phyloP scores from a whole-genome alignment of 2,888 invertebrate genomes.

The Caenorhabditis drosophilae region DNA sequence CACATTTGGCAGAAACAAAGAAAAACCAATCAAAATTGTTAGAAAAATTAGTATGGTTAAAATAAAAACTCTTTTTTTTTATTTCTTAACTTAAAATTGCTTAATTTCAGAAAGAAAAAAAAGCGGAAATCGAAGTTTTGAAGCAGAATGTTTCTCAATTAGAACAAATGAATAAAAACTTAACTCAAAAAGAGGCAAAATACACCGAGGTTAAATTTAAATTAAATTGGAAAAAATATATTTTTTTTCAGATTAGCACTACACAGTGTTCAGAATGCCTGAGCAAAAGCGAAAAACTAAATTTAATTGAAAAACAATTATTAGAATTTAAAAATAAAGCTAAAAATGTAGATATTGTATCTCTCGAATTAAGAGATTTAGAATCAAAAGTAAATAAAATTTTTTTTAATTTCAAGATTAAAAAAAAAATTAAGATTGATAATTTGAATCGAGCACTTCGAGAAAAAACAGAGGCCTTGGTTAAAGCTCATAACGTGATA shows the following conservation, averaged over 20 bases:
- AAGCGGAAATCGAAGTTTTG: not conserved
- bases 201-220: too few relatives aligned
- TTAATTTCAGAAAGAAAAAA: not conserved
- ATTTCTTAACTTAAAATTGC: too few relatives aligned
- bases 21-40: slow-evolving; percentile 21
- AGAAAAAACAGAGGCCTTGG: slow-evolving; percentile 29
- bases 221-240: not conserved
- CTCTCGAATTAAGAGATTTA: slow-evolving; percentile 25
- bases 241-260: not conserved
- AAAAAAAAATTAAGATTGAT: too few relatives aligned
- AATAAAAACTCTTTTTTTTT: too few relatives aligned
- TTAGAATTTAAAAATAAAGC: slow-evolving; percentile 22
- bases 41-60: slow-evolving; percentile 20
- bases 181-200: too few relatives aligned
- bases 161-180: too few relatives aligned
- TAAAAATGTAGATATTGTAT: slow-evolving; percentile 24
- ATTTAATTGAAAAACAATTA: too few relatives aligned
- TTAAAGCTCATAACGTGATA: slow-evolving; percentile 35
- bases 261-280: slow-evolving; percentile 15
- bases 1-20: slow-evolving; percentile 30
- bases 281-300: too few relatives aligned
- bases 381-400: too few relatives aligned
- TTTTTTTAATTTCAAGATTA: too few relatives aligned
- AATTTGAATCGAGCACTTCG: slow-evolving; percentile 23
- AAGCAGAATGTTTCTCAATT: too few relatives aligned